Percentiles rank a stretch among this genome's conserved stretches.
Evolutionary conservation across 2,113 vertebrate genomes (phyloP).

Genomic region (Thunnus thynnus): DNA sequence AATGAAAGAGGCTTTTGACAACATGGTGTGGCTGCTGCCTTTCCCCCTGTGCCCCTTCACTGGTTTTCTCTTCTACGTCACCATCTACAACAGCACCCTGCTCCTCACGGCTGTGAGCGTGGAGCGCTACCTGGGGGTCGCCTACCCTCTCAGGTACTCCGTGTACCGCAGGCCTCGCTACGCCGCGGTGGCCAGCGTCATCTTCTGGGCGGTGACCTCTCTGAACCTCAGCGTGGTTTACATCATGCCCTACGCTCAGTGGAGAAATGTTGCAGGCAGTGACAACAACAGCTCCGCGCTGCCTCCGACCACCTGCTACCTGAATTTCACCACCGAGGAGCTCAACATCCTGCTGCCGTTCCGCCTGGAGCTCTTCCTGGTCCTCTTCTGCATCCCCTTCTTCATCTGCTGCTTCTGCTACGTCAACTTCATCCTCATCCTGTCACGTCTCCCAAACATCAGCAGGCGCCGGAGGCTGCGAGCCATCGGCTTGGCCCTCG

Average conservation of each 20-base stretch:
- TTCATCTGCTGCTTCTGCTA: slow-evolving; percentile 86
- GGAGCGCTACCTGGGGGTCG: slow-evolving; percentile 90
- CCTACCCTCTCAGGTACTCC: slow-evolving; percentile 87
- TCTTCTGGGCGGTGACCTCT: slow-evolving; percentile 86
- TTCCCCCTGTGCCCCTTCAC: slow-evolving; percentile 84
- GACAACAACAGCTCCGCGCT: rapidly evolving
- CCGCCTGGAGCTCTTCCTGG: slow-evolving; percentile 86
- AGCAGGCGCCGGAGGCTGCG: slow-evolving; percentile 75
- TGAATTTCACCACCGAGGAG: slow-evolving; percentile 80
- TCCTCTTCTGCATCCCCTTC: slow-evolving; percentile 87
- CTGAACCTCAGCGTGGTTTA: slow-evolving; percentile 89
- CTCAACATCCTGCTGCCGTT: slow-evolving; percentile 80
- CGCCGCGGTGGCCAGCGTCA: slow-evolving; percentile 71
- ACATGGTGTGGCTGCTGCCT: slow-evolving; percentile 83
- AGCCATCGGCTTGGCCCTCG: slow-evolving; percentile 83
- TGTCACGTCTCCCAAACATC: slow-evolving; percentile 81
- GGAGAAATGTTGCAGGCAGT: background rate
- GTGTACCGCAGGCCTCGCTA: slow-evolving; percentile 81
- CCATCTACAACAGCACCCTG: slow-evolving; percentile 92
- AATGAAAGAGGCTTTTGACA: slow-evolving; percentile 83
- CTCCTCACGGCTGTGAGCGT: slow-evolving; percentile 89
- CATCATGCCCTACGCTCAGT: slow-evolving; percentile 75
- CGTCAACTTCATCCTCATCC: slow-evolving; percentile 83
- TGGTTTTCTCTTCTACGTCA: slow-evolving; percentile 88
- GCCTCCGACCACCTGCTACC: slow-evolving; percentile 82